Evolutionary conservation across 1,140 invertebrate genomes (phyloP), one percentile per base, ranked within the genome.

Genomic region (Apis laboriosa): DNA sequence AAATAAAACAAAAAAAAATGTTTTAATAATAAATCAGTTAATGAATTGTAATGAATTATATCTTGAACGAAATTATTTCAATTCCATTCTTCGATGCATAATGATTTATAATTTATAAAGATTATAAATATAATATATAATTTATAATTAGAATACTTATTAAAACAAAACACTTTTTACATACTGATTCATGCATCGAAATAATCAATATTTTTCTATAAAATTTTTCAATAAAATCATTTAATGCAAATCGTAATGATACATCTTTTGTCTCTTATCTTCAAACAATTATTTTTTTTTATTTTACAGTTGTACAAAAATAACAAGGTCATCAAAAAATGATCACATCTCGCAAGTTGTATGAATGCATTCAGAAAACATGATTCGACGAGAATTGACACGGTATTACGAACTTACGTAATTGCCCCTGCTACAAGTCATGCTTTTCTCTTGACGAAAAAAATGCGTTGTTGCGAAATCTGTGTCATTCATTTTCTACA

Each of bases 41-140:
- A 85, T 76, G 63, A 70, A 80, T 17, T 58, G 15, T 55, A 77
- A 84, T 80, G 72, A 80, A n/a, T 76, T 64, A 58, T 71, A 79
- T 78, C 28, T 80, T 28, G 77, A 43, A 55, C 70, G 60, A 53
- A 43, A 56, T 49, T 84, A 68, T 58, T 49, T 24, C 19, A 58
- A 72, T 66, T 83, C 51, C 61, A 56, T 83, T 77, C 68, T 77
- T 21, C 13, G 8, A 17, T 49, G 28, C 12, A 51, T 24, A 53
- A 15, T 34, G 11, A 11, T 19, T 55, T 56, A 24, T 58, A 70
- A 11, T 19, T 55, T 56, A 24, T 58, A 70, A 68, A 71, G 53
- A 84, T 24, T 24, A 24, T 24, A 24, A 24, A 24, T 24, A 24
- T 24, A 24, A 24, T 24, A 24, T 24, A 24, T 24, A 24, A 24